These are phyloP conservation scores for Taxidea taxus DNA, from an alignment of 2,113 vertebrate species.

Conservation along the genomic window DNA sequence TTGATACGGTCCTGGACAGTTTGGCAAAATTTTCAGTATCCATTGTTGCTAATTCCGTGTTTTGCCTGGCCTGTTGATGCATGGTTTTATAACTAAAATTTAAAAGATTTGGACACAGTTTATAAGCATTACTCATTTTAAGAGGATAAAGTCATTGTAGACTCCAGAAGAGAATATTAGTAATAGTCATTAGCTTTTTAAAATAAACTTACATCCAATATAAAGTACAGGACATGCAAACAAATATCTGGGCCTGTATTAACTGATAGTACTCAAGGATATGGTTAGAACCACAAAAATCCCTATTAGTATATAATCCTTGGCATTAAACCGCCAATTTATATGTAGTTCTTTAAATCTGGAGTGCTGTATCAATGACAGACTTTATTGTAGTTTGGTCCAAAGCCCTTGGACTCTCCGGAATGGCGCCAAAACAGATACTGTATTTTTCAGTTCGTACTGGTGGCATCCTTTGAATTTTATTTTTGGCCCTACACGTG, in stretches of 20 bases:
- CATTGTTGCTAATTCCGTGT: background rate
- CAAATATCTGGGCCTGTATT: background rate
- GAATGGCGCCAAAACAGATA: background rate
- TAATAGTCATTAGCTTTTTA: conserved; percentile 51
- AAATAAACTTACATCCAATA: conserved; percentile 41
- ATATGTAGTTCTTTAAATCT: conserved; percentile 32
- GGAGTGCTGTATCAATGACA: conserved; percentile 24
- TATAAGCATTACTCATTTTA: conserved; percentile 12
- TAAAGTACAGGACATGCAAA: conserved; percentile 5
- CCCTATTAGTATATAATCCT: conserved; percentile 18
- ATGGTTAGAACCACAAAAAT: conserved; percentile 46
- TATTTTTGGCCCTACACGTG: background rate
- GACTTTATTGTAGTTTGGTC: background rate
- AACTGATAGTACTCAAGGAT: conserved; percentile 18
- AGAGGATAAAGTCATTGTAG: conserved; percentile 28
- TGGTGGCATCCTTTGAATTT: background rate
- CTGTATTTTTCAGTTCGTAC: background rate
- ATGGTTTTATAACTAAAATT: background rate
- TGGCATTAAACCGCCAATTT: background rate
- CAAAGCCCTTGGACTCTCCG: background rate
- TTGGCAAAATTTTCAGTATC: background rate
- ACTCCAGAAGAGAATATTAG: conserved; percentile 11
- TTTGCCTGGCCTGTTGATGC: conserved; percentile 11
- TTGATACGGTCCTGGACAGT: background rate
- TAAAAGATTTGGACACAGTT: conserved; percentile 35